Evolutionary conservation across 2,888 invertebrate genomes (phyloP).

Genomic region (Ethmia dodecea): DNA sequence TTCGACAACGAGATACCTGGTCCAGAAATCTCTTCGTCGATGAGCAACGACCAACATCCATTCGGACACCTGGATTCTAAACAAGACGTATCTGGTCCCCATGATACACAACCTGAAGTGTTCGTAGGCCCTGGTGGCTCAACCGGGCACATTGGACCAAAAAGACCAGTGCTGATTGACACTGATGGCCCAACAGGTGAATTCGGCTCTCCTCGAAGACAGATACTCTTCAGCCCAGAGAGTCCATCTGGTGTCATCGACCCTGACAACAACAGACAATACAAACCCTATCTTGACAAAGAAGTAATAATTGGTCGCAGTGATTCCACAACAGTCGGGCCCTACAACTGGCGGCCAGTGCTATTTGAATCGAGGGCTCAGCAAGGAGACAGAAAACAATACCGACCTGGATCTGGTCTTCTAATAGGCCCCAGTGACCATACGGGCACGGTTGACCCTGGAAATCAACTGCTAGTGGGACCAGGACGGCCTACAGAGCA

Average conservation of each 20-base stretch:
- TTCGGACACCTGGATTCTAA: conserved; percentile 32
- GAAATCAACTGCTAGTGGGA: conserved; percentile 55
- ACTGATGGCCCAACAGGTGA: conserved; percentile 71
- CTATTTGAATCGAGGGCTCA: too few relatives aligned
- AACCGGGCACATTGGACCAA: conserved; percentile 32
- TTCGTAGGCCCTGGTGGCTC: conserved; percentile 62
- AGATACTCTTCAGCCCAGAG: conserved; percentile 43
- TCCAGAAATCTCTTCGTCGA: too few relatives aligned
- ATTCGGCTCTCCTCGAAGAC: conserved; percentile 35
- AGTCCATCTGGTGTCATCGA: conserved; percentile 64
- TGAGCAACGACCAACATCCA: conserved; percentile 40
- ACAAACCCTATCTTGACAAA: too few relatives aligned
- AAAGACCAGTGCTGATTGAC: conserved; percentile 42
- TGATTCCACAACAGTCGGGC: too few relatives aligned
- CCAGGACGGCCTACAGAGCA: conserved; percentile 64
- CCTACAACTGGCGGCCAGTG: conserved; percentile 26
- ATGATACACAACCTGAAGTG: conserved; percentile 24
- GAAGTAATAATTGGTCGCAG: too few relatives aligned
- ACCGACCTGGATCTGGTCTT: conserved; percentile 1
- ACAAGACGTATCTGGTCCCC: conserved; percentile 34
- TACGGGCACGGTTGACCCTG: conserved; percentile 53
- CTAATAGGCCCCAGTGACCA: conserved; percentile 61
- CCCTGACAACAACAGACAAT: too few relatives aligned
- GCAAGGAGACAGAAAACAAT: too few relatives aligned
- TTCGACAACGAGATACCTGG: conserved; percentile 52